These are phyloP conservation scores for Nymphalis c-album DNA, from an alignment of 2,888 invertebrate species.

Conservation along the genomic window DNA sequence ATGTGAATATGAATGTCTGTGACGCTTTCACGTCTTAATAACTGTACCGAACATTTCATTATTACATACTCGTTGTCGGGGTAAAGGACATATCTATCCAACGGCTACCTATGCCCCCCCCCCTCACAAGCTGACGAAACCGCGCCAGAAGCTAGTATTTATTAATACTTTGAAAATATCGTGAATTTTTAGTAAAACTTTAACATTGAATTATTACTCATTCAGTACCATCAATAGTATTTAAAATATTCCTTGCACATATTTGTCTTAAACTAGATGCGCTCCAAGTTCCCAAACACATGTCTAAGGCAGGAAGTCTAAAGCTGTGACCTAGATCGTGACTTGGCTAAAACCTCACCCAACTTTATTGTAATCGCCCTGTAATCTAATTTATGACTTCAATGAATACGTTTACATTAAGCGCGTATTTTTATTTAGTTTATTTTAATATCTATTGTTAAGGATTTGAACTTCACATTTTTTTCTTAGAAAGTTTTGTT, in stretches of 20 bases:
- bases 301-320: slow-evolving; percentile 13
- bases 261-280: slow-evolving; percentile 5
- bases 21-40: no score
- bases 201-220: no score
- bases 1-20: no score
- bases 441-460: not conserved
- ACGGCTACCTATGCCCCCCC: no score
- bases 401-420: not conserved
- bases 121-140: no score
- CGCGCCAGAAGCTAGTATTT: no score
- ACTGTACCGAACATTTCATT: no score
- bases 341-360: slow-evolving; percentile 1
- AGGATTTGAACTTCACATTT: not conserved
- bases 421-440: not conserved
- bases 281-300: slow-evolving; percentile 7
- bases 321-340: slow-evolving; percentile 21
- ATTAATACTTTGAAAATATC: not conserved
- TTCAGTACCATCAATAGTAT: not conserved
- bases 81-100: no score
- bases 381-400: not conserved
- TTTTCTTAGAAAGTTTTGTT: no score
- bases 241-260: slow-evolving; percentile 3
- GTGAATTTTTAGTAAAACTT: not conserved
- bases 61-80: no score
- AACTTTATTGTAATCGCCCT: not conserved